Conservation (phyloP, 2,113 vertebrate genomes). For the Formicarius rufipectus region DNA sequence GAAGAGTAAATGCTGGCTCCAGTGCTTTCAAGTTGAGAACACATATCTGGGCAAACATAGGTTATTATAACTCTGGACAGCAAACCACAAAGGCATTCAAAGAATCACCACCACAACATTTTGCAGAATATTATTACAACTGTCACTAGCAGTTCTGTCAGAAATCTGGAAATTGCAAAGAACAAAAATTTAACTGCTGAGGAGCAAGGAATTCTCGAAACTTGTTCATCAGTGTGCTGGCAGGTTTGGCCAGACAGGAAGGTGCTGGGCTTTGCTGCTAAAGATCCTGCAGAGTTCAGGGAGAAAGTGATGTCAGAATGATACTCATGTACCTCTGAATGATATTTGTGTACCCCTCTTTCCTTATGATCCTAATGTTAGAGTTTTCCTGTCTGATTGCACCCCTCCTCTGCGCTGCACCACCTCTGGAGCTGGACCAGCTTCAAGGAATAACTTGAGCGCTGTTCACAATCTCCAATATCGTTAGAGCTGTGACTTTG, state of each 20-base stretch:
- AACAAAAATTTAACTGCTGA: conserved; percentile 53
- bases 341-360: not conserved
- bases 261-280: not conserved
- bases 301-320: not conserved
- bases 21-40: conserved; percentile 40
- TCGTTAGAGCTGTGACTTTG: not conserved
- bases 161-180: conserved; percentile 58
- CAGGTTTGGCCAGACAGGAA: not conserved
- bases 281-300: not conserved
- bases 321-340: not conserved
- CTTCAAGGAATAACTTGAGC: not conserved
- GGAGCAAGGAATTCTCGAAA: conserved; percentile 40
- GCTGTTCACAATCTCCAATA: not conserved
- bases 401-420: not conserved
- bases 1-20: not conserved
- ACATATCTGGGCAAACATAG: conserved; percentile 57
- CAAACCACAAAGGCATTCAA: conserved; percentile 66
- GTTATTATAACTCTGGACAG: conserved; percentile 62
- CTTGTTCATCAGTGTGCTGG: not conserved
- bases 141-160: conserved; percentile 58
- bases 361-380: not conserved
- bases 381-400: not conserved
- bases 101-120: conserved; percentile 65
- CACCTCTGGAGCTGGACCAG: not conserved
- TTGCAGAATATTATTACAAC: conserved; percentile 65